These are phyloP conservation scores for Scatophagus argus DNA, from an alignment of 2,113 vertebrate genomes.

Conservation along the genomic window DNA sequence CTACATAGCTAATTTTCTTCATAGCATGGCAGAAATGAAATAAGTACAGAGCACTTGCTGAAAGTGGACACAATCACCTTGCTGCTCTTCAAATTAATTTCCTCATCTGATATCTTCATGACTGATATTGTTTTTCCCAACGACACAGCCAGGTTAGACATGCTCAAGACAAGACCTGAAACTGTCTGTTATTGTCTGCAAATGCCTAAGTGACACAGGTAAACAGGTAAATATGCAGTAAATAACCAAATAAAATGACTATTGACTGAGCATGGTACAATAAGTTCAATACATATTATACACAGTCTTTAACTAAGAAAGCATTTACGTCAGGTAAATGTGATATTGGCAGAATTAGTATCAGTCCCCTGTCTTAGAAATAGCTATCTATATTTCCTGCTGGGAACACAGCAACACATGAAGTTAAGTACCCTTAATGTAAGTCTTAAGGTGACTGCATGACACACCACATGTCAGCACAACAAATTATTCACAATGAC, in stretches of 20 bases:
- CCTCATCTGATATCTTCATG: slow-evolving; percentile 14
- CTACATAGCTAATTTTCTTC: not conserved
- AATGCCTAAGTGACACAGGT: not conserved
- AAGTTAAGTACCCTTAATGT: not conserved
- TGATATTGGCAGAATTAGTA: slow-evolving; percentile 25
- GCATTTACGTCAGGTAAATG: slow-evolving; percentile 1
- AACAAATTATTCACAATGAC: not conserved
- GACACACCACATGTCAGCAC: not conserved
- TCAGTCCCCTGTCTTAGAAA: slow-evolving; percentile 34
- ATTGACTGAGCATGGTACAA: rapidly evolving
- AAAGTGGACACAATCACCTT: slow-evolving; percentile 8
- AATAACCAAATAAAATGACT: not conserved
- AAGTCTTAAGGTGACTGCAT: not conserved
- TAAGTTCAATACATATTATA: not conserved
- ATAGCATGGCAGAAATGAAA: slow-evolving; percentile 1
- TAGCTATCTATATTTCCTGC: slow-evolving; percentile 3
- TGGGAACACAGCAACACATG: slow-evolving; percentile 1
- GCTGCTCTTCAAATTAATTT: slow-evolving; percentile 40
- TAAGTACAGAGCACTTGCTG: not conserved
- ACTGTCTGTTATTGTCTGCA: slow-evolving; percentile 15
- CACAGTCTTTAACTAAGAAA: not conserved
- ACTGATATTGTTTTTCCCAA: not conserved
- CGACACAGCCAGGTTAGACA: not conserved
- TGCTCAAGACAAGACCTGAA: not conserved
- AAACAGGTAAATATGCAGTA: not conserved